These are phyloP conservation scores for Morone saxatilis DNA, from an alignment of 2,113 vertebrate species.

Conservation along the genomic window DNA sequence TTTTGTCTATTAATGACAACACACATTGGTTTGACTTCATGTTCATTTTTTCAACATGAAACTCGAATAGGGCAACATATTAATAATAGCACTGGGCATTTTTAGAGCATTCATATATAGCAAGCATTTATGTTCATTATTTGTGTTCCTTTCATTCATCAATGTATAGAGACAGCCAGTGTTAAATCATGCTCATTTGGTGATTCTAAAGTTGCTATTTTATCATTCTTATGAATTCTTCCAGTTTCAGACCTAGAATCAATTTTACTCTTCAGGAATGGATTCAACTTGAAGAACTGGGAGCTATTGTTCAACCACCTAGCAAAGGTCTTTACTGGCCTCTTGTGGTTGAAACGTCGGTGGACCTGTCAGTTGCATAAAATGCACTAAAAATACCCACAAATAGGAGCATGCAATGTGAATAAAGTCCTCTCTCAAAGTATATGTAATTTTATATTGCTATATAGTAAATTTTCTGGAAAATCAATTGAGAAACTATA, in stretches of 20 bases:
- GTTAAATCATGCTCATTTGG: not conserved
- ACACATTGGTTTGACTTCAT: not conserved
- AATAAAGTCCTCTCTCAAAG: no score
- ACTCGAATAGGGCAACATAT: not conserved
- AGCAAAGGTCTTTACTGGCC: constrained; percentile 24
- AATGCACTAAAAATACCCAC: not conserved
- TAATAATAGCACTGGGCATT: not conserved
- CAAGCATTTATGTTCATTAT: not conserved
- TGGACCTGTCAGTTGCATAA: not conserved
- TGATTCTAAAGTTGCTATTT: not conserved
- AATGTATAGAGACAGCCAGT: not conserved
- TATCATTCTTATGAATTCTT: not conserved
- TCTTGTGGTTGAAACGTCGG: constrained; percentile 29
- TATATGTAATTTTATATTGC: not conserved
- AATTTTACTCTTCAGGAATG: not conserved
- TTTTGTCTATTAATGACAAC: not conserved
- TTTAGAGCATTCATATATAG: not conserved
- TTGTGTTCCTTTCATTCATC: not conserved
- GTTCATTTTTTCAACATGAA: not conserved
- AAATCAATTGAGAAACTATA: not conserved
- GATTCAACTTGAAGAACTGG: not conserved
- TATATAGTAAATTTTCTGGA: not conserved
- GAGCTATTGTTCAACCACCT: not conserved
- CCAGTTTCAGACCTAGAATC: not conserved
- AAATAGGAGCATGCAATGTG: not conserved